phyloP scores from a whole-genome alignment of 2,113 vertebrate species.

The Bos javanicus region DNA sequence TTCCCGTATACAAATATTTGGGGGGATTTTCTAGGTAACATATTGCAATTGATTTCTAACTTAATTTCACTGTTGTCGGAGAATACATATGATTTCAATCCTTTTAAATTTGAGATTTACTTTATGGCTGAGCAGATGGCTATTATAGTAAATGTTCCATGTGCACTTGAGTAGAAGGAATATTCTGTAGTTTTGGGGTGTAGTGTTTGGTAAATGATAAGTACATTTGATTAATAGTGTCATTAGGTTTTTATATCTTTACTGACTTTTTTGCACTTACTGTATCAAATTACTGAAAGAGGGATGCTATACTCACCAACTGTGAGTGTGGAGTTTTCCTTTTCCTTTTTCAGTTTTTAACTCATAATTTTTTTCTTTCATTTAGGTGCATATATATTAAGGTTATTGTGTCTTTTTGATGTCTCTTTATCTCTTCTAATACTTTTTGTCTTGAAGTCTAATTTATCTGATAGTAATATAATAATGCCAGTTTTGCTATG shows the following conservation, averaged over 20 bases:
- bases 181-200: neutral
- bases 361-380: neutral
- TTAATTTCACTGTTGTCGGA: neutral
- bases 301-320: neutral
- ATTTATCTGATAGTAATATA: neutral
- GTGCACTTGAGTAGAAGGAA: neutral
- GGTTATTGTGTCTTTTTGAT: neutral
- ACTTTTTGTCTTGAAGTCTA: neutral
- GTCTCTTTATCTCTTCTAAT: neutral
- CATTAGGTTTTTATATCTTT: neutral
- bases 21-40: neutral
- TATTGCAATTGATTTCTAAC: neutral
- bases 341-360: neutral
- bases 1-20: neutral
- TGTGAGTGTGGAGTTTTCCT: neutral
- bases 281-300: neutral
- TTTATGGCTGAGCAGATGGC: neutral
- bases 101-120: neutral
- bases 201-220: neutral
- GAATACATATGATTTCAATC: neutral
- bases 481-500: neutral
- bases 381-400: neutral
- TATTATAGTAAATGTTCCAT: neutral
- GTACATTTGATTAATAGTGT: neutral
- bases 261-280: neutral